Percentiles rank a stretch among this genome's conserved stretches.
phyloP scores from a whole-genome alignment of 2,888 invertebrate genomes.

The Eucera pruinosa region DNA sequence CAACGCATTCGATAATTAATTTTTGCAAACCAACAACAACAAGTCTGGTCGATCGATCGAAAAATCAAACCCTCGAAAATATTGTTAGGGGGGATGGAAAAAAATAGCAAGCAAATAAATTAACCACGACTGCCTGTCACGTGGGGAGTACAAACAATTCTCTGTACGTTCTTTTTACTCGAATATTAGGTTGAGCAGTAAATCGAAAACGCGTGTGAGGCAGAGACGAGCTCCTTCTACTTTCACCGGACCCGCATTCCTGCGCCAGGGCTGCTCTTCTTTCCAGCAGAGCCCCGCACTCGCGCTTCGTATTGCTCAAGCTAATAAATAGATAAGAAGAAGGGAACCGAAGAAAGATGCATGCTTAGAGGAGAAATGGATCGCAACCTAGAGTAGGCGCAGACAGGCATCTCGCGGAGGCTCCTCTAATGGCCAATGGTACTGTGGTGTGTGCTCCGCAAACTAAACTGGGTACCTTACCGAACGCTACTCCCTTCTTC shows the following conservation, averaged over 20 bases:
- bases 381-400: constrained; percentile 95
- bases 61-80: no score
- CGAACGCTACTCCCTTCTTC: constrained; percentile 90
- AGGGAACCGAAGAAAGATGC: constrained; percentile 40
- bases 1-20: no score
- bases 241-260: no score
- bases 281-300: no score
- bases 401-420: constrained; percentile 91
- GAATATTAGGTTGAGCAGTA: no score
- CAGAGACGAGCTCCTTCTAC: no score
- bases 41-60: no score
- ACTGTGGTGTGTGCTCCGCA: constrained; percentile 77
- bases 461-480: constrained; percentile 86
- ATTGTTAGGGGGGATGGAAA: constrained; percentile 17
- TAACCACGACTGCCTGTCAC: constrained; percentile 47
- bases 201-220: no score
- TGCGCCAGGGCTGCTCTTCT: no score
- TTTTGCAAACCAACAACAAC: no score
- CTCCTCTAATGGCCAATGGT: constrained; percentile 85
- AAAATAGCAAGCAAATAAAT: constrained; percentile 12
- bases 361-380: constrained; percentile 73
- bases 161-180: background rate
- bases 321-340: no score
- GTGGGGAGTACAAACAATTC: constrained; percentile 9
- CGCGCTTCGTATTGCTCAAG: no score